Conservation (phyloP, 64 coral and sea anemone species). For the Porites australiensis region DNA sequence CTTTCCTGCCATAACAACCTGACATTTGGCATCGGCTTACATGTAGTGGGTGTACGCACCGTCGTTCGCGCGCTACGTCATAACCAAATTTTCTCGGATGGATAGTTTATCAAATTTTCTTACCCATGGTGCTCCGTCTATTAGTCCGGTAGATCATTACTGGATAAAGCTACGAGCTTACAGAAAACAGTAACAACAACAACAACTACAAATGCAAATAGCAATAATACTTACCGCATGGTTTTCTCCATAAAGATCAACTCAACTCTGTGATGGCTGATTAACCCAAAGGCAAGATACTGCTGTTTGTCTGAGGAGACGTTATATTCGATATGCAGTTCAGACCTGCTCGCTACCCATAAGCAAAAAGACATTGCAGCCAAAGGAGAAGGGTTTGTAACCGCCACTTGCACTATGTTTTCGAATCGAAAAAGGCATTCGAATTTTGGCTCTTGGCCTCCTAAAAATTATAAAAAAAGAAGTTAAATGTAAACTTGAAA, state of each 20-base stretch:
- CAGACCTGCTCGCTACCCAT: constrained; percentile 4
- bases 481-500: neutral
- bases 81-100: too few relatives aligned
- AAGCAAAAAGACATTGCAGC: neutral
- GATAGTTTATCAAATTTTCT: too few relatives aligned
- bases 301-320: neutral
- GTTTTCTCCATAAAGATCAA: neutral
- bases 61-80: too few relatives aligned
- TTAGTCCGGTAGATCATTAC: too few relatives aligned
- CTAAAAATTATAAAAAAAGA: neutral
- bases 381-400: neutral
- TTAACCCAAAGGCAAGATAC: neutral
- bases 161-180: too few relatives aligned
- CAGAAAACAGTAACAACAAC: too few relatives aligned
- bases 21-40: too few relatives aligned
- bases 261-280: neutral
- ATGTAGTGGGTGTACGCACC: too few relatives aligned
- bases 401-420: neutral
- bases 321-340: neutral
- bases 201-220: too few relatives aligned
- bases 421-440: neutral
- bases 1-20: too few relatives aligned
- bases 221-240: neutral
- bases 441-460: neutral
- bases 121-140: too few relatives aligned